Evolutionary conservation across 2,797 vertebrate genomes (phyloP).

Genomic region (Cirrhinus mrigala): DNA sequence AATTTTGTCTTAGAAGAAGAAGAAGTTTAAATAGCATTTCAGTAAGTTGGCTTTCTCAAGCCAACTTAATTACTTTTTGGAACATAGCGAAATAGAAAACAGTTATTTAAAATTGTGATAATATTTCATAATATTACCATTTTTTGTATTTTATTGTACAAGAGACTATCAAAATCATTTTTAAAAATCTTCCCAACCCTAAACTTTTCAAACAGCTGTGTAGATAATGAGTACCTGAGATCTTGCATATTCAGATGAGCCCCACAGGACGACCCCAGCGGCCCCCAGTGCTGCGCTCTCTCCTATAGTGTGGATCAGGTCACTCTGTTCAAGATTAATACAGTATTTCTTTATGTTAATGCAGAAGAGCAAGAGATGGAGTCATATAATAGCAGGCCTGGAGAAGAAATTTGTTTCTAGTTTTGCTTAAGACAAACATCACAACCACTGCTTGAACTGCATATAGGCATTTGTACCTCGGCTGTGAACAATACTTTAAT

Average conservation of each 20-base stretch:
- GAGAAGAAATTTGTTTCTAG: background rate
- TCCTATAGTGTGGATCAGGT: conserved; percentile 88
- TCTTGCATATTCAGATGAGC: conserved; percentile 80
- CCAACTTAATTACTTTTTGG: background rate
- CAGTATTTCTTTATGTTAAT: background rate
- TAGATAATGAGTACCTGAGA: conserved; percentile 71
- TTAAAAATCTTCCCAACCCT: too few relatives aligned
- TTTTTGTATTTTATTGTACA: background rate
- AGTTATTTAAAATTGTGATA: background rate
- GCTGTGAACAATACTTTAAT: background rate
- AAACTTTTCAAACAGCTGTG: background rate
- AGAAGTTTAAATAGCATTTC: too few relatives aligned
- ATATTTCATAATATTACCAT: background rate
- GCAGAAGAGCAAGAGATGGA: background rate
- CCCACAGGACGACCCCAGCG: conserved; percentile 89
- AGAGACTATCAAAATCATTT: too few relatives aligned
- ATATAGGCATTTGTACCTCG: background rate
- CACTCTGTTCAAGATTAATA: conserved; percentile 75
- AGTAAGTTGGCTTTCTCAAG: too few relatives aligned
- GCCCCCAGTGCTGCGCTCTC: conserved; percentile 87
- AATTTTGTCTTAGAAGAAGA: too few relatives aligned
- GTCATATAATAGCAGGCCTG: background rate
- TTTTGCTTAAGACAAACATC: background rate
- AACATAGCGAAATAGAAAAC: background rate
- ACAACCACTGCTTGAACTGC: too few relatives aligned